Evolutionary conservation across 2,888 invertebrate species (phyloP), one percentile per base, ranked within the genome.

Genomic region (Synanthedon andrenaeformis): DNA sequence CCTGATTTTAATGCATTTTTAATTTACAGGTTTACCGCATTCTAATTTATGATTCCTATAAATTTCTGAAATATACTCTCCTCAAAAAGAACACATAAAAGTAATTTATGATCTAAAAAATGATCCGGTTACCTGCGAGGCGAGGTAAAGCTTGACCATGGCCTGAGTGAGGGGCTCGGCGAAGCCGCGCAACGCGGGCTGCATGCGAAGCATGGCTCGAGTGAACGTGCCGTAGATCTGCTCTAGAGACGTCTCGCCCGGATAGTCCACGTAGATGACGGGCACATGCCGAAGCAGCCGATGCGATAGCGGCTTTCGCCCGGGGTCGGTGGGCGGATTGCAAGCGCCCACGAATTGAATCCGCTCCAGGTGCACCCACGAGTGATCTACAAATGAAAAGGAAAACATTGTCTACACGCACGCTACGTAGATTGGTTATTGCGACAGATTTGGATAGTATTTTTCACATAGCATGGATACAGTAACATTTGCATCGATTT

Each of bases 321-420:
- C 99, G 1, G 99, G 99, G 90, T 99, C 99, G 3, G 99, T 99
- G 0, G 99, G 99, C 42, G 99, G 99, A 89, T 99, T 99, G 82
- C 99, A 99, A 56, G 99, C 99, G 13, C 99, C 99, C 41, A 99
- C 99, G 80, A 99, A 99, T 79, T 99, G 99, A 65, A 99, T 99
- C 55, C 99, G 92, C 79, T 99, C 99, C 69, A 99, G 87, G 51
- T 94, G 92, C 0, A 99, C 98, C 97, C 98, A 99, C 1, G 96
- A 94, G 81, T 98, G 98, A 82, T 99, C 98, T 72, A 35, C 35
- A 35, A 35, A 0, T 4, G 4, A 23, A 4, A 4, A 23, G 23
- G 4, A 5, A 23, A 23, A 17, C 17, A 17, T 17, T 17, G 17
- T 17, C 17, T n/a, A n/a, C n/a, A n/a, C n/a, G n/a, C n/a, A n/a